Base-by-base conservation (phyloP, 2,888 invertebrate species). In the Idaea biselata region DNA sequence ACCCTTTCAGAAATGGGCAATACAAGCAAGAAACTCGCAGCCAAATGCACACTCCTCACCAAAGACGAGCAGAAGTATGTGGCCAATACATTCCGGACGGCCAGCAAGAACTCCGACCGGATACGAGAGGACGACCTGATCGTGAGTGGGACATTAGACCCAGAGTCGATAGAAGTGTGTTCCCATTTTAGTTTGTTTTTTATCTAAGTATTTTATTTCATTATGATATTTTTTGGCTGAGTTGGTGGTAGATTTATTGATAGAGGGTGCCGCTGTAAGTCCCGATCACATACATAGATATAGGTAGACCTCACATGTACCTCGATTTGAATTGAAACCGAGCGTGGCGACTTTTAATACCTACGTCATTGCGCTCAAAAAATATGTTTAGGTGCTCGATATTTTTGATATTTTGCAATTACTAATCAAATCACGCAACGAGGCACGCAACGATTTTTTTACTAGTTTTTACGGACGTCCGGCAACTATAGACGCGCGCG, bases 91-190 rank as follows among this genome's bases (percentile, higher is more conserved):
- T 95, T 95, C 84, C 86, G 93, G 62, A 86, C 94, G 3, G 94
- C 94, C 61, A 94, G 94, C 77, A 94, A 94, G 81, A 94, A 94
- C 84, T 94, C 94, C 0, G 94, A 94, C 67, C 91, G 88, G 80
- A 94, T 95, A 64, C 88, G 94, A 63, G 95, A 95, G 86, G 95
- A 95, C 66, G 95, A 95, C 81, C 91, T 95, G 81, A 94, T 94
- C 86, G 95, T 95, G 92, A 93, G 93, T 91, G 88, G 88, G 71
- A 86, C 81, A 83, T 74, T 91, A 87, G 91, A 91, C 69, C 85
- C 90, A 77, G 89, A 83, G 75, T 87, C 83, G 72, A 80, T 92
- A 86, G 89, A 92, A 88, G 91, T 92, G 86, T 87, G 91, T 92
- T 88, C 83, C 86, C 86, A 89, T 84, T 77, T 80, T 79, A 83